These are phyloP conservation scores for Drosophila kepulauana DNA, from an alignment of 1,140 invertebrate species.

Conservation along the genomic window DNA sequence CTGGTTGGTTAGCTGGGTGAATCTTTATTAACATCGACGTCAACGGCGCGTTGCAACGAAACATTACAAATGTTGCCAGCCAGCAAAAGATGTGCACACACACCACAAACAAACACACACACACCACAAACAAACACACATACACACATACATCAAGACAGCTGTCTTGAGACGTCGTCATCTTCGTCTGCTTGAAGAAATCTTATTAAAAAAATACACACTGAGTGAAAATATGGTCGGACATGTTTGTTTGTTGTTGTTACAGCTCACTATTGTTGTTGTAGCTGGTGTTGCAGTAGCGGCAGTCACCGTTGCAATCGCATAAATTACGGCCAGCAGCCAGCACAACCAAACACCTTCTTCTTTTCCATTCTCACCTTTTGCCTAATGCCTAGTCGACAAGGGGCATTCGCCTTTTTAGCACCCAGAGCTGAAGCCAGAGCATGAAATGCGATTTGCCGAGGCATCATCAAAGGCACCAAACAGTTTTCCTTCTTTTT, in stretches of 20 bases:
- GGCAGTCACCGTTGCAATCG: slow-evolving; percentile 81
- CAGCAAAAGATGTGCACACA: slow-evolving; percentile 45
- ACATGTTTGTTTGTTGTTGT: slow-evolving; percentile 59
- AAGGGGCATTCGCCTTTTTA: slow-evolving; percentile 79
- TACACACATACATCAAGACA: slow-evolving; percentile 29
- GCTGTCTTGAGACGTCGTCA: slow-evolving; percentile 78
- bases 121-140: slow-evolving; percentile 10
- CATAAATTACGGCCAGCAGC: slow-evolving; percentile 73
- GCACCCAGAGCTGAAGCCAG: slow-evolving; percentile 67
- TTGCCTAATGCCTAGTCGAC: slow-evolving; percentile 37
- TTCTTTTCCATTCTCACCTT: slow-evolving; percentile 25
- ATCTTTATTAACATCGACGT: slow-evolving; percentile 80
- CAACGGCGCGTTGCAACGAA: slow-evolving; percentile 74
- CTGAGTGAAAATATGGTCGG: slow-evolving; percentile 67
- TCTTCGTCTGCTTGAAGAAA: slow-evolving; percentile 70
- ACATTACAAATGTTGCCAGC: slow-evolving; percentile 78
- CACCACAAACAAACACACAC: slow-evolving; percentile 25
- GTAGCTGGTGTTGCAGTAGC: slow-evolving; percentile 62
- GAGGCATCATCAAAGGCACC: slow-evolving; percentile 54
- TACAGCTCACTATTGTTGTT: slow-evolving; percentile 17
- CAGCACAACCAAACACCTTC: slow-evolving; percentile 5
- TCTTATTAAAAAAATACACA: slow-evolving; percentile 74
- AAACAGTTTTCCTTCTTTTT: background rate
- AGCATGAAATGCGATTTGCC: slow-evolving; percentile 74
- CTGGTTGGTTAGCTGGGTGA: slow-evolving; percentile 52